Base-by-base conservation (phyloP, 2,113 vertebrate species). In the Greenwoodochromis staneri region DNA sequence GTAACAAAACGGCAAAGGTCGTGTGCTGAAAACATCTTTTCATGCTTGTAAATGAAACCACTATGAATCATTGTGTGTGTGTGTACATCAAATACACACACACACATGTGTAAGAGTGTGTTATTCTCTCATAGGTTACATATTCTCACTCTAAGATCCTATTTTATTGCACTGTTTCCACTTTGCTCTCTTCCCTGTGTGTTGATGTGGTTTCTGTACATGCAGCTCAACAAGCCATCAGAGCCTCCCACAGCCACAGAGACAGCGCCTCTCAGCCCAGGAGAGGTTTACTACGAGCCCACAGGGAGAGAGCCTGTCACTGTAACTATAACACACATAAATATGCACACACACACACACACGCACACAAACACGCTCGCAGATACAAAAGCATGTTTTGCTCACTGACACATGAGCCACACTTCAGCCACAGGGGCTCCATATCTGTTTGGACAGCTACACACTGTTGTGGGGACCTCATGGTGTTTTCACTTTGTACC, bases 281-380 rank as follows among this genome's bases (percentile, higher is more conserved):
- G 94, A 85, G 94, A 95, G 76, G 91, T 94, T 81, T 96, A 96
- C 94, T 97, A 96, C 42, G 96, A 96, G 89, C 95, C 96, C 86
- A 95, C 93, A 3, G 93, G 93, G 40, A 84, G 81, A 19, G 96
- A 96, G 83, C 96, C 96, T 7, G 93, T 96, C 90, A 96, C 95
- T 89, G 96, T 97, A 94, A 93, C 61, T 76, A 36, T 57, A 82
- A 80, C 87, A 81, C 80, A 82, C 73, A 40, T 16, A 54, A 38
- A 27, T 38, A 24, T 19, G 24, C 24, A 3, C 51, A 19, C 78
- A 21, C 40, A n/a, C 78, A 21, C 38, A 17, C 21, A 6, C 16
- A 0, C 9, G 0, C 19, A 6, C 49, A 38, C 36, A 59, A 8
- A 57, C 78, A 66, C 16, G 21, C 53, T 57, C 63, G 81, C 47